Percentiles rank a stretch among this genome's conserved stretches.
Evolutionary conservation across 2,113 vertebrate genomes (phyloP).

Genomic region (Dinomys branickii): DNA sequence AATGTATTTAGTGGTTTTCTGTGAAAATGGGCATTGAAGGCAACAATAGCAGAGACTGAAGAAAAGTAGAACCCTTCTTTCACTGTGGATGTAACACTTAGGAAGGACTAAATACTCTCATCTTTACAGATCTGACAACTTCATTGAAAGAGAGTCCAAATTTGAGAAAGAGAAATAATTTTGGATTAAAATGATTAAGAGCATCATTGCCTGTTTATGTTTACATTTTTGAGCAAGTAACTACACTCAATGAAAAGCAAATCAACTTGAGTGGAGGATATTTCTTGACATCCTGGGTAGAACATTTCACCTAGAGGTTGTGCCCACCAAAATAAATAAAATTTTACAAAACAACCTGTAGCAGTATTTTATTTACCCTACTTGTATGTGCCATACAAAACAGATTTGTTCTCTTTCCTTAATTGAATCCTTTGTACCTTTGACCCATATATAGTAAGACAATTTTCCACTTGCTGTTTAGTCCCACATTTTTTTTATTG

Average conservation of each 20-base stretch:
- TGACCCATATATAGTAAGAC: constrained; percentile 51
- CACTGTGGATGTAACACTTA: constrained; percentile 27
- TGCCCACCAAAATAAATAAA: constrained; percentile 52
- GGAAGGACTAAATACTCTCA: constrained; percentile 25
- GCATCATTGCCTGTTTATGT: constrained; percentile 16
- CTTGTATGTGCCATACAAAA: constrained; percentile 44
- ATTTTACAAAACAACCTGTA: constrained; percentile 33
- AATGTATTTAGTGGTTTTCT: background rate
- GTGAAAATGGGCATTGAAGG: constrained; percentile 21
- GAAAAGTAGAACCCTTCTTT: constrained; percentile 30
- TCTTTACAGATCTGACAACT: constrained; percentile 29
- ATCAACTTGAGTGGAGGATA: constrained; percentile 20
- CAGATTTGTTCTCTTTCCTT: constrained; percentile 50
- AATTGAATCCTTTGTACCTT: constrained; percentile 42
- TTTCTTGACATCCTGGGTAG: constrained; percentile 44
- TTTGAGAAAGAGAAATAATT: constrained; percentile 9
- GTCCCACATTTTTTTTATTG: constrained; percentile 33
- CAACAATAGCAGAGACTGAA: background rate
- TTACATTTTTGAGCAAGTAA: constrained; percentile 50
- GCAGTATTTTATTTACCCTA: constrained; percentile 66
- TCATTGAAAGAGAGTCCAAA: constrained; percentile 44
- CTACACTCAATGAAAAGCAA: constrained; percentile 49
- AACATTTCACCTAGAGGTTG: constrained; percentile 51
- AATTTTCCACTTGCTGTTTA: constrained; percentile 46
- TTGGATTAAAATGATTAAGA: constrained; percentile 56